Evolutionary conservation across 2,113 vertebrate species (phyloP), one percentile per base, ranked within the genome.

Genomic region (Dascyllus trimaculatus): DNA sequence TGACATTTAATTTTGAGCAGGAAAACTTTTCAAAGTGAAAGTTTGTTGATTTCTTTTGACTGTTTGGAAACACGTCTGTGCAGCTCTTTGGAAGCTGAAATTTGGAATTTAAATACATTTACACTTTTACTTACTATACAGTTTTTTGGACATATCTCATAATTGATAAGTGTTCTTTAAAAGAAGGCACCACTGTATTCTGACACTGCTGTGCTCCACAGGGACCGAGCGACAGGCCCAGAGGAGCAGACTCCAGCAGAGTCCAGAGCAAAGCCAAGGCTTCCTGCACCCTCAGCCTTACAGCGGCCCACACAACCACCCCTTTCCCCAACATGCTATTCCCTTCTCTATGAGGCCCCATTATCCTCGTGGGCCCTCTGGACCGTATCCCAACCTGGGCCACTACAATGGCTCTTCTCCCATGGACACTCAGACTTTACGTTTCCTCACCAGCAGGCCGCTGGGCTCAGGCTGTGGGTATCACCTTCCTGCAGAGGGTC

Each of bases 251-350:
- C 81, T 90, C 49, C 93, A 92, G 56, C 91, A 88, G n/a, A 90
- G 66, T 59, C 32, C 90, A 2, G 95, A 95, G 82, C 96, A 95
- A 0, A 96, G 95, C 70, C 96, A 95, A 69, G 91, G 95, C 70
- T 96, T 97, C 57, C 96, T 96, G 71, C 96, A 98, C 56, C 91
- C 96, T 87, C 96, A 94, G 63, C 91, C 96, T 85, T 96, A 95
- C 69, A 96, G 93, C 70, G 95, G 95, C 78, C 94, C 96, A 0
- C 95, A 95, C 69, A 95, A 92, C 73, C 96, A 97, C 77, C 94
- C 95, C 68, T 96, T 93, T 54, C 90, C 93, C 68, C 93, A 93
- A 76, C 94, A 94, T 1, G 85, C 89, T 10, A 84, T 95, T 58
- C 93, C 95, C 49, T 94, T 95, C 64, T 94, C 95, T 38, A 72